A percentile compares a stretch with the other conserved stretches of the same genome.
Conservation (phyloP, 2,888 invertebrate genomes). For the Cyrtodaria siliqua region DNA sequence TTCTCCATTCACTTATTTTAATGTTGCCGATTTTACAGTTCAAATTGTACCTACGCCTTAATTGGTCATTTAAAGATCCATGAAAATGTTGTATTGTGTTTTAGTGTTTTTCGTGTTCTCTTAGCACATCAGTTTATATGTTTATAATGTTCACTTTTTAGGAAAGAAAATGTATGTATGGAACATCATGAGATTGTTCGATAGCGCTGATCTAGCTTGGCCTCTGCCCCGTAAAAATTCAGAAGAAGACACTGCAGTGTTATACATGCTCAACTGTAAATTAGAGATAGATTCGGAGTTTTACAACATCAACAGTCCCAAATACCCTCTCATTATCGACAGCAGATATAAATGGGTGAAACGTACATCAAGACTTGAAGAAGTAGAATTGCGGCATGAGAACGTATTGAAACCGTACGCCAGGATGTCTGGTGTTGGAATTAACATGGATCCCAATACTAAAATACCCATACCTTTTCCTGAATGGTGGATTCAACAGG, state of each 20-base stretch:
- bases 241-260: background rate
- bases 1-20: too few species aligned
- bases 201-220: slow-evolving; percentile 12
- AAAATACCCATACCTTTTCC: slow-evolving; percentile 49
- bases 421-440: slow-evolving; percentile 17
- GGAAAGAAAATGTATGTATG: slow-evolving; percentile 4
- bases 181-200: slow-evolving; percentile 16
- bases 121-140: too few species aligned
- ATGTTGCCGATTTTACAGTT: too few species aligned
- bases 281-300: slow-evolving; percentile 23
- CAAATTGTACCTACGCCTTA: too few species aligned
- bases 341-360: slow-evolving; percentile 24
- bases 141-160: background rate
- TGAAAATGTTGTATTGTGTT: too few species aligned
- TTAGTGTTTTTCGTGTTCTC: too few species aligned
- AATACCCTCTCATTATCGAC: slow-evolving; percentile 43
- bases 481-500: slow-evolving; percentile 31
- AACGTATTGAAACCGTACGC: slow-evolving; percentile 19
- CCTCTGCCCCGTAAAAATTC: slow-evolving; percentile 5
- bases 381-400: slow-evolving; percentile 26
- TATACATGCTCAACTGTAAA: slow-evolving; percentile 21
- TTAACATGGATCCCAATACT: slow-evolving; percentile 41
- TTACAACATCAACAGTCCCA: slow-evolving; percentile 24
- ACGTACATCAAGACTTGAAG: slow-evolving; percentile 25
- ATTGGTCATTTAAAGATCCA: too few species aligned